Evolutionary conservation across 2,113 vertebrate species (phyloP), one percentile per base, ranked within the genome.

Genomic region (Hystrix brachyura): DNA sequence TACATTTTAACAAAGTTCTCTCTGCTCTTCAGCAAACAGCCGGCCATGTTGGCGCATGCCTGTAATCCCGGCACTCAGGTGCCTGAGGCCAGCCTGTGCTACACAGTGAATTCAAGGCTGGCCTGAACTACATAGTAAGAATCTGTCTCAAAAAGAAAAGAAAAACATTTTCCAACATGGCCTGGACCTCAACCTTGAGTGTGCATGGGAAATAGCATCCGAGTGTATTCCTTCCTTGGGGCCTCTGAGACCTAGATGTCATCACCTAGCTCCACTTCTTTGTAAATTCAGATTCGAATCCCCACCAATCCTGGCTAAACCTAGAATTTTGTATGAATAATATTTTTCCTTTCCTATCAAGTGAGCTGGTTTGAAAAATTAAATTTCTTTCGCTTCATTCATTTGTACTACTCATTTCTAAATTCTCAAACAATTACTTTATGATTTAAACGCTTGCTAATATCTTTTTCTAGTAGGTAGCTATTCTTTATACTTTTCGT

Each of bases 351-450:
- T 84, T 80, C 29, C 17, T 25, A 34, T n/a, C 46, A 82, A 72
- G 25, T 69, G 29, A 79, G 38, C 11, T 14, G 21, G 10, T 74
- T 46, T 74, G 71, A 46, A 72, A 64, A 87, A 48, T 2, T 67
- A 46, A 72, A 67, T 78, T 76, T 51, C 53, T 80, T 1, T 25
- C 19, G 25, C 57, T 21, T 57, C 43, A 59, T 34, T 86, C 7
- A 88, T 71, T 60, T 79, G 55, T 84, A 71, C 23, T 8, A 88
- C 57, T 85, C 23, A 48, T 78, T 89, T 53, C 11, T 69, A 76
- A 91, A 76, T 94, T 83, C 43, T 82, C 19, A 87, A 83, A 15
- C n/a, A 74, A 82, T 76, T 53, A 8, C 81, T 80, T 83, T 89
- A 7, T 78, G 48, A 90, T 29, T 86, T 76, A 90, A 34, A 48